Evolutionary conservation across 53 echinoderm and acorn worm species (phyloP), one percentile per base, ranked within the genome.

Genomic region (Stichopus horrens): DNA sequence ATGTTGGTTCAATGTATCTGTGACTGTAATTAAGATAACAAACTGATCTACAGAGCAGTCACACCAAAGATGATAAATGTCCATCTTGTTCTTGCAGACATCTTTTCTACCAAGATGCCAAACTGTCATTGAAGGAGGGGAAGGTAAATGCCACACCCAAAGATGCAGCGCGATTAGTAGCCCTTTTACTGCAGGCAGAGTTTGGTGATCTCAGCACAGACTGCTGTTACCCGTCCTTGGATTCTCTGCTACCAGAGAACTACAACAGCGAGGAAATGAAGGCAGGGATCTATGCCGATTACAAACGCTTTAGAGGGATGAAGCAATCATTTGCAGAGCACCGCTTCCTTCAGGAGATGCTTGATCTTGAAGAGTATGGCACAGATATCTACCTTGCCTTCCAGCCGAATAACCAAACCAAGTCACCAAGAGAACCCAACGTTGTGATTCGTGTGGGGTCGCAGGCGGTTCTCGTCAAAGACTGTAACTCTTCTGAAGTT

Each of bases 21-120:
- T 2, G 37, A 37, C 37, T 37, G 37, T 37, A 37, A 37, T 37
- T 37, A 37, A 37, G 37, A 37, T 37, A 37, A 37, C 37, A 11
- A 67, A 67, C 11, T 67, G 11, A 67, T 67, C 13, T 67, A 14
- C 68, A 14, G 68, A 67, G n/a, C 68, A 67, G 11, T 14, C 0
- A 14, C 23, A 9, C 75, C n/a, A 74, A 74, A 74, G 18, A 21
- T 74, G 75, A 13, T 74, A 9, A 0, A 37, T 23, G 21, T 78
- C 37, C 21, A 55, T 85, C 37, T 77, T 56, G 63, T 86, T 82
- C 75, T 18, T 84, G n/a, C 91, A 99, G 99, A 79, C 94, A 93
- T 89, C 91, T 99, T 13, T 96, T 99, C 87, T 99, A 92, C 88
- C 93, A 92, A 85, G 95, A 99, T 90, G 91, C 91, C 54, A 99